Percentiles rank a stretch among this genome's conserved stretches.
These are phyloP conservation scores for Piprites chloris DNA, from an alignment of 2,113 vertebrate species.

Conservation along the genomic window DNA sequence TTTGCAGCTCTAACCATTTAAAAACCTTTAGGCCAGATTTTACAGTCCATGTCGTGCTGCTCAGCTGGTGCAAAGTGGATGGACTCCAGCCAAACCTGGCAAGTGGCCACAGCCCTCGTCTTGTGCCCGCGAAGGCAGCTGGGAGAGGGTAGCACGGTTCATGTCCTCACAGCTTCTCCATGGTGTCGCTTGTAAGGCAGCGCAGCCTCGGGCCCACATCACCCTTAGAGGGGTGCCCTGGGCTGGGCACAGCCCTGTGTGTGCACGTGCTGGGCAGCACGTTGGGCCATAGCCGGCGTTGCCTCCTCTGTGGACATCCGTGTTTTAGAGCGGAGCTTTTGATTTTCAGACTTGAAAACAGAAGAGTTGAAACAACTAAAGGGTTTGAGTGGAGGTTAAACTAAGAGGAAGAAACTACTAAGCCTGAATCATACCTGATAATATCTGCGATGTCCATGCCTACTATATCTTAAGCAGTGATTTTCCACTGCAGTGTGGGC, in stretches of 20 bases:
- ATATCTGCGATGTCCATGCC: neutral
- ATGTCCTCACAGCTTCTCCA: accelerated
- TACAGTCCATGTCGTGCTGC: neutral
- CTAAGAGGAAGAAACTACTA: neutral
- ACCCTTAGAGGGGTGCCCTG: neutral
- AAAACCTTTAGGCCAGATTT: constrained; percentile 45
- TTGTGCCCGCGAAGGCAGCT: accelerated
- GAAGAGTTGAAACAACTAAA: neutral
- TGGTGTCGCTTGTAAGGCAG: accelerated
- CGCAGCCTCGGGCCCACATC: accelerated
- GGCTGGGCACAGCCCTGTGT: neutral
- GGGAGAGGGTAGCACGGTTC: neutral
- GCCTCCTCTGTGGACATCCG: neutral
- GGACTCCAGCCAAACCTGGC: constrained; percentile 14
- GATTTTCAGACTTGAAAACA: neutral
- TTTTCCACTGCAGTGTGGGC: neutral
- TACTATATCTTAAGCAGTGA: neutral
- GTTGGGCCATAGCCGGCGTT: accelerated
- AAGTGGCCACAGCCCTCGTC: neutral
- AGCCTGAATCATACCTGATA: neutral
- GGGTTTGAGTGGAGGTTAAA: neutral
- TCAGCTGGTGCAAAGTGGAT: constrained; percentile 36
- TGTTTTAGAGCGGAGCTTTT: neutral
- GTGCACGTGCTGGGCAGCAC: accelerated
- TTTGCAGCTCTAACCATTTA: neutral